phyloP scores from a whole-genome alignment of 2,113 vertebrate genomes.

The Gymnogyps californianus region DNA sequence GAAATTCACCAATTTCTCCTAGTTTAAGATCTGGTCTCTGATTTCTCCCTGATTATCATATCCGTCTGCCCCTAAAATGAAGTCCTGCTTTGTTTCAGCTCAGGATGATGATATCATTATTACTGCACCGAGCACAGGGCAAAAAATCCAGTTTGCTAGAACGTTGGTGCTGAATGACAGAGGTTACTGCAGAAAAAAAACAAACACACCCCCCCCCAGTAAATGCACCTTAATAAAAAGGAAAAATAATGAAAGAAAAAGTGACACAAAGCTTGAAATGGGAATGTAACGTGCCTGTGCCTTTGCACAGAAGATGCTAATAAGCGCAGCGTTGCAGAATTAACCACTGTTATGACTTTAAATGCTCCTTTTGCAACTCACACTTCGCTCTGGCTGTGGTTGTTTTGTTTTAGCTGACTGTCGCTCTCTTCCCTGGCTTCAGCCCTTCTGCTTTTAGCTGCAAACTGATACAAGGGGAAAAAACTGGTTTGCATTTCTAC shows the following conservation, averaged over 20 bases:
- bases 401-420: background rate
- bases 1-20: conserved; percentile 20
- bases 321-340: background rate
- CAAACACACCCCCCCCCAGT: accelerated
- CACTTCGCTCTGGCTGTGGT: accelerated
- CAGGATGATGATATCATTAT: background rate
- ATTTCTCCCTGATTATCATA: conserved; percentile 24
- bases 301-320: background rate
- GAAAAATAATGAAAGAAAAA: background rate
- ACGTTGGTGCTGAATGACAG: background rate
- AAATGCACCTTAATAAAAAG: background rate
- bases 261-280: background rate
- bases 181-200: background rate
- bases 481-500: background rate
- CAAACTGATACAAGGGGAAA: background rate
- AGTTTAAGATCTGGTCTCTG: background rate
- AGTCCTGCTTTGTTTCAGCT: conserved; percentile 20
- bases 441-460: background rate
- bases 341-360: accelerated
- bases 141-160: background rate
- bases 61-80: background rate
- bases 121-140: accelerated
- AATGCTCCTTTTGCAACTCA: background rate
- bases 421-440: background rate
- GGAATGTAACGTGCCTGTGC: accelerated